Conservation (phyloP, 2,797 vertebrate genomes). For the Cirrhinus mrigala region DNA sequence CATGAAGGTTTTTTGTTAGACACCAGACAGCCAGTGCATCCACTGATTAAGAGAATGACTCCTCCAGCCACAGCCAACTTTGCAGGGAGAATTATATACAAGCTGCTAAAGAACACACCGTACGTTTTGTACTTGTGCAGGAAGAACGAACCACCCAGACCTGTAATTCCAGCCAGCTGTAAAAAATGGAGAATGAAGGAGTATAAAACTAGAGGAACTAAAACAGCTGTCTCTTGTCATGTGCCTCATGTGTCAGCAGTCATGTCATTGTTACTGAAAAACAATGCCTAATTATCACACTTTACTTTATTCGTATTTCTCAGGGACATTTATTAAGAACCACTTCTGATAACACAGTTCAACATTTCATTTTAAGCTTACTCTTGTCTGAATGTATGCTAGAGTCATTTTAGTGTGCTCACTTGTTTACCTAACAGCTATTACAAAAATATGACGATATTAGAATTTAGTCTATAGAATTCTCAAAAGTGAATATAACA, state of each 20-base stretch:
- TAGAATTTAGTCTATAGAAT: background rate
- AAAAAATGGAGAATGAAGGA: background rate
- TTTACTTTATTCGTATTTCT: background rate
- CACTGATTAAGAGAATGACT: conserved; percentile 8
- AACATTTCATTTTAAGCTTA: background rate
- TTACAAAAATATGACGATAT: background rate
- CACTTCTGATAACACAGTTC: background rate
- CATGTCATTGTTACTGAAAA: background rate
- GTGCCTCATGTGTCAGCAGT: background rate
- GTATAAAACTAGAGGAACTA: conserved; percentile 2
- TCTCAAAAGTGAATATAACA: background rate
- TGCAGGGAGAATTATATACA: conserved; percentile 22
- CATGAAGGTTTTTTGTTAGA: conserved; percentile 25
- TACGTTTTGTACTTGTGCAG: conserved; percentile 24
- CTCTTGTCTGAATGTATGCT: background rate
- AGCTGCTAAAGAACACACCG: conserved; percentile 10
- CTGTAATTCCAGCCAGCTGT: conserved; percentile 22
- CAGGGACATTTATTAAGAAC: background rate
- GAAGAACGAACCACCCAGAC: conserved; percentile 15
- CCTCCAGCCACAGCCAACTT: conserved; percentile 15
- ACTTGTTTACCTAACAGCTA: background rate
- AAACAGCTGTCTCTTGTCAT: background rate
- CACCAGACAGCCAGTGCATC: conserved; percentile 9
- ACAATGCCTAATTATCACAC: background rate
- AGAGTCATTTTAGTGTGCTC: background rate